These are phyloP conservation scores for Anthopleura xanthogrammica DNA, from an alignment of 92 coral and sea anemone genomes.

Conservation along the genomic window DNA sequence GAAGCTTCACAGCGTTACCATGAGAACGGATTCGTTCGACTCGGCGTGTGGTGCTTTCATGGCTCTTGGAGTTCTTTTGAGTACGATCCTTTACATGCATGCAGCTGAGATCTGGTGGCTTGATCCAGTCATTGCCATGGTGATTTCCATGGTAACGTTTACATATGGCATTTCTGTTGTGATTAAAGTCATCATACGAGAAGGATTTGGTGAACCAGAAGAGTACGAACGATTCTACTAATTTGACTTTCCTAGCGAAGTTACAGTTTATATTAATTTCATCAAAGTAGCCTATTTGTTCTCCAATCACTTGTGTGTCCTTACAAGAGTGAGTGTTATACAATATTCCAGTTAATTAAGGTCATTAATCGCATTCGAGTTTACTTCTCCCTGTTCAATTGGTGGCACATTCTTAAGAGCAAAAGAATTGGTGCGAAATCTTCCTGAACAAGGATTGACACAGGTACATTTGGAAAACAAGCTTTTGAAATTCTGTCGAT, in stretches of 20 bases:
- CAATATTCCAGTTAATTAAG: neutral
- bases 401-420: neutral
- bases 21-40: constrained; percentile 86
- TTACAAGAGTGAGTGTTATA: too few species aligned
- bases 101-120: constrained; percentile 83
- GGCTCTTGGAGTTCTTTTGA: constrained; percentile 74
- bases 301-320: too few species aligned
- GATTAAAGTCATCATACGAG: constrained; percentile 50
- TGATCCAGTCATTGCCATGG: constrained; percentile 75
- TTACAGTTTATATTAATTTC: neutral
- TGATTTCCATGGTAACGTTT: constrained; percentile 73
- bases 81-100: constrained; percentile 69
- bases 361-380: neutral
- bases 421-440: too few species aligned
- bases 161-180: constrained; percentile 67
- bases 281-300: too few species aligned
- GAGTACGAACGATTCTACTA: constrained; percentile 62
- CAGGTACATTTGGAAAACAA: too few species aligned
- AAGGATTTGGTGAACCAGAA: constrained; percentile 70
- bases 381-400: neutral
- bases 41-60: constrained; percentile 86
- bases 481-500: neutral
- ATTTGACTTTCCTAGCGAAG: neutral
- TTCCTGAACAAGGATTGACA: too few species aligned
- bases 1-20: constrained; percentile 72